A percentile compares a stretch with the other conserved stretches of the same genome.
These are phyloP conservation scores for Globodera rostochiensis DNA, from an alignment of 1,140 invertebrate genomes.

Conservation along the genomic window DNA sequence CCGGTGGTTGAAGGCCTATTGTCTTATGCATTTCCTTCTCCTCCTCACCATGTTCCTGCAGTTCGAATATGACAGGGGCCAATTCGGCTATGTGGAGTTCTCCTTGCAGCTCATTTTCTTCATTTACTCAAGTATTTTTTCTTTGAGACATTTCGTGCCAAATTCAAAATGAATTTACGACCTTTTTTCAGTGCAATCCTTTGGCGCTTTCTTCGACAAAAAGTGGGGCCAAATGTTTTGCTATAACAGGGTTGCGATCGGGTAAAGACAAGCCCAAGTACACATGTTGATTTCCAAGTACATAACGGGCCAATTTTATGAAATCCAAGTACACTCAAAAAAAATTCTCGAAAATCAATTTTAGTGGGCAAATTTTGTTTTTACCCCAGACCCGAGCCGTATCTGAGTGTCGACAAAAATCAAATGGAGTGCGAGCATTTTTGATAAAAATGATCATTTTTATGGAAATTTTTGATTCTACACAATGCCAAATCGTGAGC, in stretches of 20 bases:
- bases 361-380: no score
- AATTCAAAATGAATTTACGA: not conserved
- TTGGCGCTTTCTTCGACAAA: constrained; percentile 14
- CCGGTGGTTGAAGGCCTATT: constrained; percentile 57
- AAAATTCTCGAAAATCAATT: not conserved
- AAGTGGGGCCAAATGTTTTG: not conserved
- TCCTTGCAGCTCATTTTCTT: constrained; percentile 61
- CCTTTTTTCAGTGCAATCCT: constrained; percentile 5
- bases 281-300: no score
- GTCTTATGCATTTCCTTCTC: constrained; percentile 56
- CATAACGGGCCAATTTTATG: no score
- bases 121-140: constrained; percentile 44
- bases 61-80: constrained; percentile 61
- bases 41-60: constrained; percentile 62
- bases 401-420: no score
- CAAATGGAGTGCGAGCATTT: no score
- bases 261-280: not conserved
- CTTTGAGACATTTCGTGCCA: not conserved
- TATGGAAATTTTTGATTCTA: not conserved
- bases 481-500: not conserved
- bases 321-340: not conserved
- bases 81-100: constrained; percentile 56
- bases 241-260: no score
- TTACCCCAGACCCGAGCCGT: no score
- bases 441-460: no score